Evolutionary conservation across 2,797 vertebrate genomes (phyloP).

Genomic region (Diceros bicornis): DNA sequence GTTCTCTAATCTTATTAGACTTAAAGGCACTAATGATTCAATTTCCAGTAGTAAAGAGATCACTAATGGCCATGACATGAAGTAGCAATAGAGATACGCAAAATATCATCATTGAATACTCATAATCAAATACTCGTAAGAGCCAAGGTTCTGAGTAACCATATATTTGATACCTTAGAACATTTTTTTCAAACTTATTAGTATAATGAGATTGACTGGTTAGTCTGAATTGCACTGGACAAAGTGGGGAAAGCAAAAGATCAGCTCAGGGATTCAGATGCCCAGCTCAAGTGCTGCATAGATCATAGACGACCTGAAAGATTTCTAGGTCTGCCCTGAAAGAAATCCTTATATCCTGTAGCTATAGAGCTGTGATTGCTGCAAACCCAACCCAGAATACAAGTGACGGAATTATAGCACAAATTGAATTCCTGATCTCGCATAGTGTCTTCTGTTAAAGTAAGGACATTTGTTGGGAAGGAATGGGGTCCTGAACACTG

Average conservation of each 20-base stretch:
- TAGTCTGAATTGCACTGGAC: neutral
- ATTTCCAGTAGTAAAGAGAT: neutral
- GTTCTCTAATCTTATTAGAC: neutral
- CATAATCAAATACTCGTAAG: neutral
- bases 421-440: neutral
- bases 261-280: neutral
- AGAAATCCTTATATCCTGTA: neutral
- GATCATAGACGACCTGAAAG: neutral
- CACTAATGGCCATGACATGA: neutral
- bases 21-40: neutral
- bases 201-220: neutral
- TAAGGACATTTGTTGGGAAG: neutral
- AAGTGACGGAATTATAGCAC: neutral
- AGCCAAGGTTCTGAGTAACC: neutral
- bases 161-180: neutral
- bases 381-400: neutral
- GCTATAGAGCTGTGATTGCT: neutral
- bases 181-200: neutral
- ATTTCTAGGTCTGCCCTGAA: neutral
- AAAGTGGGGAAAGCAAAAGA: neutral
- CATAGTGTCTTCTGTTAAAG: neutral
- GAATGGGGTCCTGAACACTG: neutral
- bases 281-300: neutral
- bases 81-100: neutral
- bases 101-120: neutral